Percentiles rank a stretch among this genome's conserved stretches.
Evolutionary conservation across 2,888 invertebrate species (phyloP).

Genomic region (Drosophila neonasuta): DNA sequence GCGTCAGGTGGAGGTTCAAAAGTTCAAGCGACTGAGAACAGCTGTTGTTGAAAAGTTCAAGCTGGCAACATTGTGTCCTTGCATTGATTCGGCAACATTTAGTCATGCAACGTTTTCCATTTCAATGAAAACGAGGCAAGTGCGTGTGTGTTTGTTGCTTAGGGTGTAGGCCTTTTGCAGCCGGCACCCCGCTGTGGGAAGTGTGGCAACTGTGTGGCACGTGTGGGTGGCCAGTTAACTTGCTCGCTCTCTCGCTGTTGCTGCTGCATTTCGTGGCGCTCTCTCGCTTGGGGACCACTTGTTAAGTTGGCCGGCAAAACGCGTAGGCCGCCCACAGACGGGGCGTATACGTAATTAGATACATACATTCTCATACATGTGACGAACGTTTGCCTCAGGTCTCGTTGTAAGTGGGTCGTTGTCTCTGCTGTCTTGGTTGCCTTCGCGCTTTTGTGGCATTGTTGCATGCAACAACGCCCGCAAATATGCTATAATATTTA

Average conservation of each 20-base stretch:
- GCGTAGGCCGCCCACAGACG: constrained; percentile 53
- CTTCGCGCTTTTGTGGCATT: constrained; percentile 25
- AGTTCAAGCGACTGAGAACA: constrained; percentile 41
- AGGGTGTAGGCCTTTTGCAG: constrained; percentile 5
- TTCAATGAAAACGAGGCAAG: constrained; percentile 40
- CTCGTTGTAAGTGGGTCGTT: constrained; percentile 53
- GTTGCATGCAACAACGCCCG: constrained; percentile 38
- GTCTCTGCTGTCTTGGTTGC: constrained; percentile 24
- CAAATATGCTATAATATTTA: constrained; percentile 46
- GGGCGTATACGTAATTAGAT: constrained; percentile 63
- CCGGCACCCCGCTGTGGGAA: constrained; percentile 30
- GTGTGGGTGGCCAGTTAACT: constrained; percentile 39
- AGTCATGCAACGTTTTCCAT: constrained; percentile 46
- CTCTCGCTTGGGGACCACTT: constrained; percentile 50
- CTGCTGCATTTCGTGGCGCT: constrained; percentile 19
- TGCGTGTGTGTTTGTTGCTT: constrained; percentile 17
- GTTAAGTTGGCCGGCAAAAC: constrained; percentile 44
- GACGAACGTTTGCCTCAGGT: constrained; percentile 53
- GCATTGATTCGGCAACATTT: constrained; percentile 49
- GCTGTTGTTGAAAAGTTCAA: constrained; percentile 51
- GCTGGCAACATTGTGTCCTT: constrained; percentile 47
- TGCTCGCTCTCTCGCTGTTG: too few relatives aligned
- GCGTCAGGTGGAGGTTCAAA: constrained; percentile 64
- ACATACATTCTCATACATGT: constrained; percentile 30
- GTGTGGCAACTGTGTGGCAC: constrained; percentile 19